Conservation (phyloP, 2,888 invertebrate species). For the Cosmia trapezina region DNA sequence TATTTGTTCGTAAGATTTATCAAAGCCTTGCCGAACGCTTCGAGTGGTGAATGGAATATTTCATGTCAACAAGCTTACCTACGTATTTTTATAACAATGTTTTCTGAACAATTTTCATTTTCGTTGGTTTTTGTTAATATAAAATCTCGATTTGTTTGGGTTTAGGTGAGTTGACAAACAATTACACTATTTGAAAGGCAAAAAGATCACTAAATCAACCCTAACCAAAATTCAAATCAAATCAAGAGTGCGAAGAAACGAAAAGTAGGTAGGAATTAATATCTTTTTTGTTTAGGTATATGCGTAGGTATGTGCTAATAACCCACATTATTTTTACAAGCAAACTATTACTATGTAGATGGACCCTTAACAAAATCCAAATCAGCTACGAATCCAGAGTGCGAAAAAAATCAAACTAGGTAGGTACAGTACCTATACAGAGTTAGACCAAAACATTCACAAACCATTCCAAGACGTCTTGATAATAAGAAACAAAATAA, state of each 20-base stretch:
- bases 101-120: neutral
- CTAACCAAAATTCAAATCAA: neutral
- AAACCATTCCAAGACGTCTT: neutral
- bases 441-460: neutral
- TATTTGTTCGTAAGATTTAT: slow-evolving; percentile 50
- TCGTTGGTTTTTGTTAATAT: neutral
- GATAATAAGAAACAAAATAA: neutral
- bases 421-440: too few species aligned
- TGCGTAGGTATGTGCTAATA: neutral
- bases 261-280: neutral
- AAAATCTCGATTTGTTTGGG: neutral
- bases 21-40: slow-evolving; percentile 28
- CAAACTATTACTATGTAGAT: neutral
- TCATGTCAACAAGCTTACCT: slow-evolving; percentile 31
- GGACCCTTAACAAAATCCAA: neutral
- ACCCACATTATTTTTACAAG: neutral
- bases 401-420: neutral
- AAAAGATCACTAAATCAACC: neutral
- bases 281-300: neutral
- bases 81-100: neutral
- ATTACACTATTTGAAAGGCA: neutral
- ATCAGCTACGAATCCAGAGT: neutral
- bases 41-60: slow-evolving; percentile 32
- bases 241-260: neutral
- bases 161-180: neutral